phyloP scores from a whole-genome alignment of 1,140 invertebrate species.

The Phymastichus coffea region DNA sequence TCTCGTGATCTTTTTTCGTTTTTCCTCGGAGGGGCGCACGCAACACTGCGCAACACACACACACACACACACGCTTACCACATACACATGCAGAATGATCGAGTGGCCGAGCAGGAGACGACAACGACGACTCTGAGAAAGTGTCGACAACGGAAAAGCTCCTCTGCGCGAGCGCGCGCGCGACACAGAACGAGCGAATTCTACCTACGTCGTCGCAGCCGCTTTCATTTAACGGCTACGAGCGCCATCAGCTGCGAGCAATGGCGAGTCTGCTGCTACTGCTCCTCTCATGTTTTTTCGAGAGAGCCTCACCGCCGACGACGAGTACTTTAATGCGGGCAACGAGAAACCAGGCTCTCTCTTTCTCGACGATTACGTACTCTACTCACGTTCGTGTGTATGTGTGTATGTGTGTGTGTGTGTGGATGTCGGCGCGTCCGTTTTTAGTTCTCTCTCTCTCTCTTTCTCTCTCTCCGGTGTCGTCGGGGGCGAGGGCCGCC shows the following conservation, averaged over 20 bases:
- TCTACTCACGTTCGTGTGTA: background rate
- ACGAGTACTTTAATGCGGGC: too few species aligned
- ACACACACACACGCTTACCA: background rate
- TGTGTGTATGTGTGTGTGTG: background rate
- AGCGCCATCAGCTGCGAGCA: constrained; percentile 37
- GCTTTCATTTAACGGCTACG: constrained; percentile 27
- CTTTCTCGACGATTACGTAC: constrained; percentile 27
- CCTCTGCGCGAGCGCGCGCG: background rate
- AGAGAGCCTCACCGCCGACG: too few species aligned
- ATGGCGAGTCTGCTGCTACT: constrained; percentile 9
- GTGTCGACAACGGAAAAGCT: background rate
- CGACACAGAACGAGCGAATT: background rate
- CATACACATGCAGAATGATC: too few species aligned
- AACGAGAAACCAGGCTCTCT: too few species aligned
- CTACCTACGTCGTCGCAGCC: constrained; percentile 10
- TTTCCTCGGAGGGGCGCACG: background rate
- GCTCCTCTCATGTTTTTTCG: constrained; percentile 12
- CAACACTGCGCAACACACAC: background rate
- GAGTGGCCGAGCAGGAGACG: too few species aligned
- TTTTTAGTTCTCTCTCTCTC: constrained; percentile 62
- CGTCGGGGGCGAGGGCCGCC: constrained; percentile 61
- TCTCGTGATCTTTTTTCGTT: constrained; percentile 1
- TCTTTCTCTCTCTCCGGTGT: background rate
- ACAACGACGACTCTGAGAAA: background rate
- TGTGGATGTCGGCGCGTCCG: too few species aligned